Conservation (phyloP, 2,888 invertebrate genomes). For the Pachycephus smyrnensis region DNA sequence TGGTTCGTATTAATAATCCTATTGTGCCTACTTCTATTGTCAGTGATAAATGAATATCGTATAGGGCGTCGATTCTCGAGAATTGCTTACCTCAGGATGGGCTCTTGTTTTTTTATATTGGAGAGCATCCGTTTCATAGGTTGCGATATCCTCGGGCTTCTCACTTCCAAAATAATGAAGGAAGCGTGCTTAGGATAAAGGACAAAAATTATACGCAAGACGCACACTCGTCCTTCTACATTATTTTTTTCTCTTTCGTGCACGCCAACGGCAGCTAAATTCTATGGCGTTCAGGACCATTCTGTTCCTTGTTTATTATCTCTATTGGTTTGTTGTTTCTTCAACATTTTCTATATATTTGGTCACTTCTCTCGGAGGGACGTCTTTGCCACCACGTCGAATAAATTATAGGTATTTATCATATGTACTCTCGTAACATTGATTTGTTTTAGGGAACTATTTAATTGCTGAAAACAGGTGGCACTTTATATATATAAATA, state of each 20-base stretch:
- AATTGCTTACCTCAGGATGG: neutral
- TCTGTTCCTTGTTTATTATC: neutral
- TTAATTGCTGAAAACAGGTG: neutral
- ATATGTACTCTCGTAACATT: neutral
- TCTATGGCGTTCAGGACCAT: neutral
- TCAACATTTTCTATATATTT: neutral
- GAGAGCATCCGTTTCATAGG: neutral
- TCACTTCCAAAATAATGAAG: neutral
- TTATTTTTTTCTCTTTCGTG: neutral
- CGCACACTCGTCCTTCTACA: neutral
- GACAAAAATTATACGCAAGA: neutral
- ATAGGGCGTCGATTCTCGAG: neutral
- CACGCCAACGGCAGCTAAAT: neutral
- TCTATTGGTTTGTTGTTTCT: neutral
- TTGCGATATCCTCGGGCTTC: neutral
- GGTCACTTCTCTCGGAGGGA: neutral
- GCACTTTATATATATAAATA: neutral
- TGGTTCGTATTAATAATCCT: conserved; percentile 47
- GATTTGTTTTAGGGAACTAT: neutral
- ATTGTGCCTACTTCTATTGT: conserved; percentile 58
- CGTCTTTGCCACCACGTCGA: neutral
- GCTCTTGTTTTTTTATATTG: neutral
- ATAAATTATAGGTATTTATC: neutral
- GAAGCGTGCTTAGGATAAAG: neutral
- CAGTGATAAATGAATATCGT: conserved; percentile 44